Evolutionary conservation across 2,113 vertebrate genomes (phyloP).

Genomic region (Pseudorasbora parva): DNA sequence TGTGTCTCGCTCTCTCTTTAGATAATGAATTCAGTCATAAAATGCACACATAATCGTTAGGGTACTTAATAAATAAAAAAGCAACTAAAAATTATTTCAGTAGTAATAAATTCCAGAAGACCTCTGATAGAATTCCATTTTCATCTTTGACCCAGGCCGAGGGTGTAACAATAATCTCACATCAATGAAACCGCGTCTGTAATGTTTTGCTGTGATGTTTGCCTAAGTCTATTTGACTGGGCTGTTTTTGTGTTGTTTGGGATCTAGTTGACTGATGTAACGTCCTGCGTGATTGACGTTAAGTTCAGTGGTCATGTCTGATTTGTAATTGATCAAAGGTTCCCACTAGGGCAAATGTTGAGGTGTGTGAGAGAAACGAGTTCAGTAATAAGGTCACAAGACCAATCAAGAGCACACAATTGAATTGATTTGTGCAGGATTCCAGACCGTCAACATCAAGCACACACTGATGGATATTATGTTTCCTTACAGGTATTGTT

Average conservation of each 20-base stretch:
- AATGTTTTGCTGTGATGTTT: slow-evolving; percentile 4
- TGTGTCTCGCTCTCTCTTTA: neutral
- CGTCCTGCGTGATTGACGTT: neutral
- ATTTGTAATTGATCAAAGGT: neutral
- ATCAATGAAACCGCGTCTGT: neutral
- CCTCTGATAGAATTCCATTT: neutral
- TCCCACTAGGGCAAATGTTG: neutral
- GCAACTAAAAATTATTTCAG: neutral
- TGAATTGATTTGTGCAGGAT: neutral
- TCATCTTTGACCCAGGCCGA: neutral
- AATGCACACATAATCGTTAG: too few species aligned
- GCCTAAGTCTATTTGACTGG: neutral
- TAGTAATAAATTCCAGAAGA: neutral
- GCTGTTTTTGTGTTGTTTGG: neutral
- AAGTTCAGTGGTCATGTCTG: neutral
- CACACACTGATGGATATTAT: too few species aligned
- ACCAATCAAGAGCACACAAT: neutral
- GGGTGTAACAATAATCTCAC: neutral
- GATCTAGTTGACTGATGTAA: neutral
- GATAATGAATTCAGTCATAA: neutral
- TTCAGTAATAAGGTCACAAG: neutral
- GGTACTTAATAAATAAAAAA: neutral
- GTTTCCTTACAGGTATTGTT: slow-evolving; percentile 3
- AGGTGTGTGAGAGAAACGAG: neutral
- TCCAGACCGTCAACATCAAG: neutral